Evolutionary conservation across 2,797 vertebrate species (phyloP).

Genomic region (Momotus momota): DNA sequence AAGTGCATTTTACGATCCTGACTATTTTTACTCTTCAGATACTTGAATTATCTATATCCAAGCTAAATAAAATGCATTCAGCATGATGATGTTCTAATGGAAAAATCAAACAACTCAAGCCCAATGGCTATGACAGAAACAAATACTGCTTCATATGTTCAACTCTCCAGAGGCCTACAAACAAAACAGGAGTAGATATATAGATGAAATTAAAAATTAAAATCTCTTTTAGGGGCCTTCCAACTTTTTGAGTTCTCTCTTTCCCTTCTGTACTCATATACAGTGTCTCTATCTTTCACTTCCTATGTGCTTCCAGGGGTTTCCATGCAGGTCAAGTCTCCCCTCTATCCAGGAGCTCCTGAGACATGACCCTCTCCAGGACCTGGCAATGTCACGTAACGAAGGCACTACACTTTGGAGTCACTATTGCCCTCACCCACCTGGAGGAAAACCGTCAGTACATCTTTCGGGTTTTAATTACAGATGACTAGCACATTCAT

Average conservation of each 20-base stretch:
- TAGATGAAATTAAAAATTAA: neutral
- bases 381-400: accelerated
- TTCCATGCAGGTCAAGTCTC: neutral
- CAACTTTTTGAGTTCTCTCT: neutral
- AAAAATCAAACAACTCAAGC: slow-evolving; percentile 7
- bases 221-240: neutral
- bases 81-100: neutral
- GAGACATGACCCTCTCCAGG: neutral
- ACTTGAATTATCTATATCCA: neutral
- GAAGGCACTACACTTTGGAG: accelerated
- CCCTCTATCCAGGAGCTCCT: neutral
- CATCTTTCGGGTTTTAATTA: neutral
- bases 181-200: neutral
- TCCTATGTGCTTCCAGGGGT: neutral
- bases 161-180: neutral
- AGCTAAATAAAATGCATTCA: neutral
- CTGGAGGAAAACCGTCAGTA: neutral
- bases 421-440: neutral
- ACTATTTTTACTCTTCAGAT: neutral
- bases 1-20: neutral
- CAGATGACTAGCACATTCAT: neutral
- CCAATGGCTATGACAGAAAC: neutral
- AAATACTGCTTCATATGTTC: neutral
- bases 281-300: neutral
- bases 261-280: neutral